Percentiles rank a stretch among this genome's conserved stretches.
phyloP scores from a whole-genome alignment of 2,888 invertebrate species.

The Eilema sororculum region DNA sequence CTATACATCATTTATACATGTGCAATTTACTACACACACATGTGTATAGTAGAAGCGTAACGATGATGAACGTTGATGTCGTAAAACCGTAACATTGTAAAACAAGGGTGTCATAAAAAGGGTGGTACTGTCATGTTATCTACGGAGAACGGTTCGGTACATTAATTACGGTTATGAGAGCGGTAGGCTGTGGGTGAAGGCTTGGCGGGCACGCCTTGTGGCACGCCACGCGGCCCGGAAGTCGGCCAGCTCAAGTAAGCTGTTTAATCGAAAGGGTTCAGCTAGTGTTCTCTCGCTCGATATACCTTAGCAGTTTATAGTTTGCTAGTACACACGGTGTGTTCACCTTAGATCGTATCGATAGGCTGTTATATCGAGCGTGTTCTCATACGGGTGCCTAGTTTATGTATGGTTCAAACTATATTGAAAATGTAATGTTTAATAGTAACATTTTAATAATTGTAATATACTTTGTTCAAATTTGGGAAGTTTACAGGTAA shows the following conservation, averaged over 20 bases:
- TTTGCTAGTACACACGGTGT: conserved; percentile 26
- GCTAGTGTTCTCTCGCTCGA: conserved; percentile 39
- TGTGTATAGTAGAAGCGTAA: conserved; percentile 6
- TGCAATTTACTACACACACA: conserved; percentile 42
- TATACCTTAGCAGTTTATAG: conserved; percentile 42
- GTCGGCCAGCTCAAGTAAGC: conserved; percentile 47
- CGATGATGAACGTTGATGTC: conserved; percentile 48
- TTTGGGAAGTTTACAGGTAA: background rate
- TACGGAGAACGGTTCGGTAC: conserved; percentile 56
- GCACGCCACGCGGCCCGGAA: conserved; percentile 53
- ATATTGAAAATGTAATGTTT: background rate
- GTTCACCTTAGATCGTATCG: conserved; percentile 28
- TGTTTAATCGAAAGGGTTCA: conserved; percentile 57
- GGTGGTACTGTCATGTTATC: conserved; percentile 61
- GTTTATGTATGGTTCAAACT: background rate
- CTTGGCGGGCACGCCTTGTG: conserved; percentile 57
- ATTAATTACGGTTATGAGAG: conserved; percentile 73
- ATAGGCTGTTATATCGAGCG: conserved; percentile 20
- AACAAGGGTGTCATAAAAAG: conserved; percentile 71
- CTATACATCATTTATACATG: conserved; percentile 24
- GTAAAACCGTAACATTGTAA: conserved; percentile 64
- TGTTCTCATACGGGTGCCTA: conserved; percentile 4
- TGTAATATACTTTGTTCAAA: background rate
- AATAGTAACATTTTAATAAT: background rate
- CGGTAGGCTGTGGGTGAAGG: conserved; percentile 44